These are phyloP conservation scores for Spialia ferax DNA, from an alignment of 2,888 invertebrate genomes.

Conservation along the genomic window DNA sequence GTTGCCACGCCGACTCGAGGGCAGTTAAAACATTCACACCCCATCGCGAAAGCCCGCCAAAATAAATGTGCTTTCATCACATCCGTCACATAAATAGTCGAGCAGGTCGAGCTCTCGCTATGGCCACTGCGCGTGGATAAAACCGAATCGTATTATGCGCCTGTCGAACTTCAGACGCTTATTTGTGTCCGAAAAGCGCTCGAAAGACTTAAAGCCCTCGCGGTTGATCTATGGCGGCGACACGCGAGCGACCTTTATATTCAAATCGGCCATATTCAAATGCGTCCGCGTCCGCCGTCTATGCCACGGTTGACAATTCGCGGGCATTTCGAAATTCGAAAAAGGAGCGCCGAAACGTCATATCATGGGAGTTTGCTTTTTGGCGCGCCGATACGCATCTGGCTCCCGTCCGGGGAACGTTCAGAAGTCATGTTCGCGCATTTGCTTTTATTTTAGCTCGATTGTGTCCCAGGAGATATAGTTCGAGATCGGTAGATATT, in stretches of 20 bases:
- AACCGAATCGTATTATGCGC: constrained; percentile 71
- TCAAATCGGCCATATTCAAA: constrained; percentile 83
- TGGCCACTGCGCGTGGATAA: constrained; percentile 43
- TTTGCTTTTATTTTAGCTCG: constrained; percentile 72
- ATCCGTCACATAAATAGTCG: constrained; percentile 51
- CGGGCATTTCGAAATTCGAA: constrained; percentile 80
- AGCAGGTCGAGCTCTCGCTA: constrained; percentile 44
- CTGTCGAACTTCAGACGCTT: constrained; percentile 79
- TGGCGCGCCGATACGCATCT: constrained; percentile 82
- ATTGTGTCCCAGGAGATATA: constrained; percentile 79
- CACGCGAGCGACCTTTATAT: constrained; percentile 84
- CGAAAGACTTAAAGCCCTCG: constrained; percentile 81
- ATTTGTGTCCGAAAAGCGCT: constrained; percentile 85
- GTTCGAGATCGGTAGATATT: constrained; percentile 81
- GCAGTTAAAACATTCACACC: constrained; percentile 66
- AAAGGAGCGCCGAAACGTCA: constrained; percentile 81
- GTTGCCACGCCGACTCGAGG: constrained; percentile 52
- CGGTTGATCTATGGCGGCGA: constrained; percentile 81
- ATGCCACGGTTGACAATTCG: constrained; percentile 82
- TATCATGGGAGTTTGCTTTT: constrained; percentile 75
- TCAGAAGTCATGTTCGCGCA: constrained; percentile 63
- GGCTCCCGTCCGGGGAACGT: constrained; percentile 60
- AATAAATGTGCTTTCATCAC: constrained; percentile 61
- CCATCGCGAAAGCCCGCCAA: constrained; percentile 59
- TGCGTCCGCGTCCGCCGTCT: constrained; percentile 71